These are phyloP conservation scores for Schizopygopsis pylzovi DNA, from an alignment of 2,797 vertebrate genomes.

Conservation along the genomic window DNA sequence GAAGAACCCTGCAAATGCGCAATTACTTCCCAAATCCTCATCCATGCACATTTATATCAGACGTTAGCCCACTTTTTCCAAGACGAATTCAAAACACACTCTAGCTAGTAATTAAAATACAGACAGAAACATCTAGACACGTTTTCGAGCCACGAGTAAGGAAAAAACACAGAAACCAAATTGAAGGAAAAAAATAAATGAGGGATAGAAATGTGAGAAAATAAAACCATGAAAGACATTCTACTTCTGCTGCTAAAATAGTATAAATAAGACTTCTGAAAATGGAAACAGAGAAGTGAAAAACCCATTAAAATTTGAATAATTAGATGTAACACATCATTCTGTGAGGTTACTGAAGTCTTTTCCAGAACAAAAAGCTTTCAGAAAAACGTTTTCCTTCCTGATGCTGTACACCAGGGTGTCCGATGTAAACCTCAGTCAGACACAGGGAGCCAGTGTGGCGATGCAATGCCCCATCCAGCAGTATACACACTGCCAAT, in stretches of 20 bases:
- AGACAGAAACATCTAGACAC: conserved; percentile 33
- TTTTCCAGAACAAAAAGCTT: conserved; percentile 30
- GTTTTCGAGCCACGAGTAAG: conserved; percentile 43
- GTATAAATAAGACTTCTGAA: conserved; percentile 22
- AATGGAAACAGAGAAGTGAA: conserved; percentile 33
- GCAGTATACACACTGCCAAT: conserved; percentile 45
- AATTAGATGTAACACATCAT: conserved; percentile 19
- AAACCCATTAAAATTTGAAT: conserved; percentile 10
- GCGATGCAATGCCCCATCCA: conserved; percentile 43
- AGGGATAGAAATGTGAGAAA: conserved; percentile 32
- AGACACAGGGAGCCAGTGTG: background rate
- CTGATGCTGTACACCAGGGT: background rate
- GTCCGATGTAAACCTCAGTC: background rate
- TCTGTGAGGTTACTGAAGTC: conserved; percentile 3
- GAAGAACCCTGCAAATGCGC: conserved; percentile 21
- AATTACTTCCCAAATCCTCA: conserved; percentile 49
- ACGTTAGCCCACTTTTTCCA: conserved; percentile 42
- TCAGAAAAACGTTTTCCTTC: conserved; percentile 11
- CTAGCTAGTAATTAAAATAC: conserved; percentile 37
- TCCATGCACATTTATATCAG: conserved; percentile 44
- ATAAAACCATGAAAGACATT: conserved; percentile 23
- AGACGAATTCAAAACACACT: conserved; percentile 39
- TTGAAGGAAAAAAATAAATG: background rate
- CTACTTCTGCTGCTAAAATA: background rate
- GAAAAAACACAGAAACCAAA: conserved; percentile 1